Percentiles rank a stretch among this genome's conserved stretches.
These are phyloP conservation scores for Trissolcus basalis DNA, from an alignment of 1,140 invertebrate species.

Conservation along the genomic window DNA sequence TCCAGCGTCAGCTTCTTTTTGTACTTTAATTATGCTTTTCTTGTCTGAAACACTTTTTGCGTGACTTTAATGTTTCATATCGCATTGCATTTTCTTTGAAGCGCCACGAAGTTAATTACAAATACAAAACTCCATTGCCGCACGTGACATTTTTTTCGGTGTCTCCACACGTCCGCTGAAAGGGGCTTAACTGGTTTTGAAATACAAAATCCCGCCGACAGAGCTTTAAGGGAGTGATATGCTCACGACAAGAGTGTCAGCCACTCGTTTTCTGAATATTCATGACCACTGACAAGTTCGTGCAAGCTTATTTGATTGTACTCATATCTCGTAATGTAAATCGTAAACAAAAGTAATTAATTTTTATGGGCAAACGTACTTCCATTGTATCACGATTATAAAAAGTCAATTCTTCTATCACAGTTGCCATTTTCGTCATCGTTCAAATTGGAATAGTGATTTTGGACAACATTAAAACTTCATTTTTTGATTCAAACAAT, in stretches of 20 bases:
- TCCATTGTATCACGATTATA: too few relatives aligned
- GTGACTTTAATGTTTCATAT: conserved; percentile 45
- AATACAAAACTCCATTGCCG: conserved; percentile 54
- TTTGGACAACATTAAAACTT: too few relatives aligned
- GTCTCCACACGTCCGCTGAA: conserved; percentile 42
- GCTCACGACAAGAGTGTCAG: conserved; percentile 35
- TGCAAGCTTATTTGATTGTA: conserved; percentile 17
- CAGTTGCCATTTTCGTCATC: too few relatives aligned
- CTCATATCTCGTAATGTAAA: conserved; percentile 7
- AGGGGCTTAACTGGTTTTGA: conserved; percentile 55
- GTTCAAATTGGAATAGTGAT: too few relatives aligned
- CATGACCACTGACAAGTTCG: conserved; percentile 23
- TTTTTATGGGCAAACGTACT: too few relatives aligned
- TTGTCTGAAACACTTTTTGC: conserved; percentile 45
- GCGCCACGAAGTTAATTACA: conserved; percentile 48
- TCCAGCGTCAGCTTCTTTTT: conserved; percentile 11
- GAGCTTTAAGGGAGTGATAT: conserved; percentile 53
- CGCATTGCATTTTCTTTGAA: conserved; percentile 48
- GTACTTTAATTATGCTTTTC: conserved; percentile 48
- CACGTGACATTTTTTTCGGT: conserved; percentile 51
- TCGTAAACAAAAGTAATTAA: too few relatives aligned
- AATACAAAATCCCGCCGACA: conserved; percentile 50
- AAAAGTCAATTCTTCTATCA: too few relatives aligned
- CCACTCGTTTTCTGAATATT: conserved; percentile 46
- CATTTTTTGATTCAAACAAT: too few relatives aligned